Conservation (phyloP, 2,797 vertebrate species). For the Megalops cyprinoides region DNA sequence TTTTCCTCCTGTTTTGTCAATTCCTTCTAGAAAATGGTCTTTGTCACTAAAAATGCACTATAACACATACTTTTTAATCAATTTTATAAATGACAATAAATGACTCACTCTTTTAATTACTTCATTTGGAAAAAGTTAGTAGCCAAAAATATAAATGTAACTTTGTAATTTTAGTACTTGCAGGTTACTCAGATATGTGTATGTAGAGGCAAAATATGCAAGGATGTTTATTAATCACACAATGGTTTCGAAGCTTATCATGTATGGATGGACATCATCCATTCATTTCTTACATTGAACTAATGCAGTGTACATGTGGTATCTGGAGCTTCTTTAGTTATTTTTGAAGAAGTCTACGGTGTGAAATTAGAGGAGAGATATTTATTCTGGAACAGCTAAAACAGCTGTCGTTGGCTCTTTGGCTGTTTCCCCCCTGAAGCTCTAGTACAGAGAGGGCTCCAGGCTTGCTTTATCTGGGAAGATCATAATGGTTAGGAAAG, state of each 20-base stretch:
- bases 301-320: neutral
- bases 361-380: neutral
- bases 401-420: neutral
- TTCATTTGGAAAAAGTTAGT: neutral
- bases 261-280: neutral
- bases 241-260: neutral
- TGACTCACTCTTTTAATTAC: no score
- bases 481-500: neutral
- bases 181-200: neutral
- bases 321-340: neutral
- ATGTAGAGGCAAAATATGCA: neutral
- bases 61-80: no score
- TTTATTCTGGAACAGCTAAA: neutral
- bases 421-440: neutral
- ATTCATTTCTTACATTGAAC: neutral
- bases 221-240: neutral
- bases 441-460: neutral
- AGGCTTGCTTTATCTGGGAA: neutral
- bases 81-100: no score
- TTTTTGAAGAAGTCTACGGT: neutral
- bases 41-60: no score
- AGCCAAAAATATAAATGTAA: neutral
- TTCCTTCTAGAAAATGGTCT: no score
- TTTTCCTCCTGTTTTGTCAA: no score
- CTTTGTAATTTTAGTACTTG: neutral